phyloP scores from a whole-genome alignment of 2,888 invertebrate species.

The Mimachlamys varia region DNA sequence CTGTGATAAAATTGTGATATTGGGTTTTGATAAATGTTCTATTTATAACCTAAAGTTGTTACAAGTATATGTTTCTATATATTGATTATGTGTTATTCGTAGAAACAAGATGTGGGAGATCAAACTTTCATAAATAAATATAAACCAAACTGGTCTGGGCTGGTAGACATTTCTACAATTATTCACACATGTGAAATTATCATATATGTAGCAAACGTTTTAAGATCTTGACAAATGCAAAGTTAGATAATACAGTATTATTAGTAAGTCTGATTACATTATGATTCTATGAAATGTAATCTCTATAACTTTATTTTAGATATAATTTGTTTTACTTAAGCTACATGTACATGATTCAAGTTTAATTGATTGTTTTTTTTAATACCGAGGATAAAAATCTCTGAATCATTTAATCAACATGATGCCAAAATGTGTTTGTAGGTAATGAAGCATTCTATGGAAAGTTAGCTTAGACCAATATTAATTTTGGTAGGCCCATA shows the following conservation, averaged over 20 bases:
- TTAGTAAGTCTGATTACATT: no score
- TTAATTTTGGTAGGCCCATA: no score
- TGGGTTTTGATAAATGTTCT: not conserved
- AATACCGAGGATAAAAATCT: conserved; percentile 5
- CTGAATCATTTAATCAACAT: not conserved
- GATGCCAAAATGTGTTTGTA: not conserved
- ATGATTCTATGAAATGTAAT: no score
- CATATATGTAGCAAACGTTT: no score
- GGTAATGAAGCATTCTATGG: no score
- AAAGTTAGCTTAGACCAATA: not conserved
- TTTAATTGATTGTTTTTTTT: not conserved
- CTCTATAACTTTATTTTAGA: no score
- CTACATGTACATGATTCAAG: no score
- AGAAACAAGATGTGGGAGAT: not conserved
- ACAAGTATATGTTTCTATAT: not conserved
- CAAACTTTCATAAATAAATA: not conserved
- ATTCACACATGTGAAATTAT: no score
- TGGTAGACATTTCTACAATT: not conserved
- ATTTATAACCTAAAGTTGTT: conserved; percentile 1
- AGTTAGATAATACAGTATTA: no score
- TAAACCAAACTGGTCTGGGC: no score
- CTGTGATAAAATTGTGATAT: not conserved
- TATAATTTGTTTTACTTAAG: no score
- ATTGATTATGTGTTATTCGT: not conserved
- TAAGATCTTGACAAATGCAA: no score